These are phyloP conservation scores for Pseudopipra pipra DNA, from an alignment of 2,113 vertebrate species.

Conservation along the genomic window DNA sequence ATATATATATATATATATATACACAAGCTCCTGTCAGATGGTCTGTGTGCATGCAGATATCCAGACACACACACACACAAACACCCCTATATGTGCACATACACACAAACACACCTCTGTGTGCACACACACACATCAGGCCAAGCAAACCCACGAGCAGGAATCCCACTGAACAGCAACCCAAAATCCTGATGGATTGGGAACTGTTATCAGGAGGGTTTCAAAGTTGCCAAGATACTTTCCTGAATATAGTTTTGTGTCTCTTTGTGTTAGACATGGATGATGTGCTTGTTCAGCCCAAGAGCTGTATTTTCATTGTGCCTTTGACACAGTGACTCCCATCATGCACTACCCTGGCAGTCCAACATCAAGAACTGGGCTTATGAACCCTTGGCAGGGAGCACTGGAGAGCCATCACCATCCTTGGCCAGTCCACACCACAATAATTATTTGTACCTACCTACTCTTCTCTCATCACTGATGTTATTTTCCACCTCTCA, in stretches of 20 bases:
- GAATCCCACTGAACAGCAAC: neutral
- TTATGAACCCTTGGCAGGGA: neutral
- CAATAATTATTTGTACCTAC: neutral
- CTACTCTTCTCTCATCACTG: neutral
- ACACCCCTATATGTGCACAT: too few relatives aligned
- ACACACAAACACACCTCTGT: too few relatives aligned
- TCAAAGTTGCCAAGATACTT: neutral
- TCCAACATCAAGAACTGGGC: neutral
- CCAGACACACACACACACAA: rapidly evolving
- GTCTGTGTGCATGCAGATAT: neutral
- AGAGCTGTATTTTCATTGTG: neutral
- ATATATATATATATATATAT: neutral
- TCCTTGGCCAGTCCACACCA: neutral
- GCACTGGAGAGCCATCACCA: neutral
- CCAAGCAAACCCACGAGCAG: neutral
- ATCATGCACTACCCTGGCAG: neutral
- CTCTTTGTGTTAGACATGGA: rapidly evolving
- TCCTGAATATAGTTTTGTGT: neutral
- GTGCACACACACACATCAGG: neutral
- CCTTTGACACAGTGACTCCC: neutral
- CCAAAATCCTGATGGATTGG: slow-evolving; percentile 11
- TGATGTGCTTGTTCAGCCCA: neutral
- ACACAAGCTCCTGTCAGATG: neutral
- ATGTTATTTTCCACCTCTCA: neutral
- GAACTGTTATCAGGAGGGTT: neutral